Conservation (phyloP, 2,888 invertebrate genomes). For the Lasioglossum marginatum region DNA sequence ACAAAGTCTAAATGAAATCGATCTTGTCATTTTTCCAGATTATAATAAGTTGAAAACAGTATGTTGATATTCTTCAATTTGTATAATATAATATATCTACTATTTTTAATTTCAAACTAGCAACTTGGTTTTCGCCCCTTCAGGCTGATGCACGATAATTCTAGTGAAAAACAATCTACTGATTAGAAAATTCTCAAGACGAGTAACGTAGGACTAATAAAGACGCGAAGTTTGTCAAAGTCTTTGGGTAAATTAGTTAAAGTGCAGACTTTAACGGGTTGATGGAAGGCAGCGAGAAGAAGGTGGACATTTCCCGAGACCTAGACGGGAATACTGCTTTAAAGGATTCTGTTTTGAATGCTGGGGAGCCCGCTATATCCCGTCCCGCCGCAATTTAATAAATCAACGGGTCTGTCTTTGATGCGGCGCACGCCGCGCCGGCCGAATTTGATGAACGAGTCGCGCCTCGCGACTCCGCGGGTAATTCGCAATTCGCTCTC, state of each 20-base stretch:
- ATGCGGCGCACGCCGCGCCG: constrained; percentile 40
- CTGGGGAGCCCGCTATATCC: constrained; percentile 14
- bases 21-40: too few species aligned
- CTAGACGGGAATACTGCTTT: constrained; percentile 30
- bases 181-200: neutral
- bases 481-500: constrained; percentile 53
- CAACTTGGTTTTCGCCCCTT: neutral
- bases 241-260: neutral
- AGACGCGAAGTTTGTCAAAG: neutral
- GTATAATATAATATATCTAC: neutral
- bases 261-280: neutral
- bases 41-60: too few species aligned
- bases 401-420: constrained; percentile 69
- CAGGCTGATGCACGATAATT: neutral
- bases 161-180: too few species aligned
- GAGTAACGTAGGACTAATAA: neutral
- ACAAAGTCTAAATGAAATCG: too few species aligned
- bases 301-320: neutral
- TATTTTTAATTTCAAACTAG: too few species aligned
- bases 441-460: constrained; percentile 65
- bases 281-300: neutral
- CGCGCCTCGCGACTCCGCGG: constrained; percentile 44
- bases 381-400: constrained; percentile 67
- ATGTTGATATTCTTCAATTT: too few species aligned
- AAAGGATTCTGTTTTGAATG: constrained; percentile 56